phyloP scores from a whole-genome alignment of 2,888 invertebrate species.

The Cataglyphis albicans region DNA sequence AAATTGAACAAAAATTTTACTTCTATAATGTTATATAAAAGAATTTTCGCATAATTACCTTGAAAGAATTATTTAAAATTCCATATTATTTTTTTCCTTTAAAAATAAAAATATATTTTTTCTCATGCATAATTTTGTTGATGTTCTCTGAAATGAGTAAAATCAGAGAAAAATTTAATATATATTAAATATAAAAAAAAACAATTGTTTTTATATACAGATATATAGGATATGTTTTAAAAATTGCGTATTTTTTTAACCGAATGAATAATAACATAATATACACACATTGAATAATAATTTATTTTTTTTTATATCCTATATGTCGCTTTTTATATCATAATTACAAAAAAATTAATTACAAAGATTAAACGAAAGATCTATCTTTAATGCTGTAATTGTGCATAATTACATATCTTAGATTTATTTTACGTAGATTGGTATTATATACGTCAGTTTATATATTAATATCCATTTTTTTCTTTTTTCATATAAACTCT shows the following conservation, averaged over 20 bases:
- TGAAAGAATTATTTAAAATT: neutral
- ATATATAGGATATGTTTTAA: neutral
- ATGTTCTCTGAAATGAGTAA: neutral
- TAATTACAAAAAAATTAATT: conserved; percentile 43
- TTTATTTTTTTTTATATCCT: conserved; percentile 38
- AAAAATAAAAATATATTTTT: neutral
- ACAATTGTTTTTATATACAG: neutral
- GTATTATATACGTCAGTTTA: neutral
- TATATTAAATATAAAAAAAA: conserved; percentile 8
- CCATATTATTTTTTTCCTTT: neutral
- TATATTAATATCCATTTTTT: conserved; percentile 7
- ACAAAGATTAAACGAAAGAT: conserved; percentile 35
- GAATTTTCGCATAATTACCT: neutral
- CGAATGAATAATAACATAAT: conserved; percentile 26
- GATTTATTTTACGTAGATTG: conserved; percentile 2
- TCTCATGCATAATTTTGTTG: neutral
- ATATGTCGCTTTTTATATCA: conserved; percentile 27
- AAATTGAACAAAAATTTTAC: neutral
- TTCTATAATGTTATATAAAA: neutral
- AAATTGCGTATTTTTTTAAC: neutral
- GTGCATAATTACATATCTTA: conserved; percentile 20
- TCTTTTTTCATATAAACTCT: conserved; percentile 16
- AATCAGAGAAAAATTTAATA: neutral
- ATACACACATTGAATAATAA: conserved; percentile 28
- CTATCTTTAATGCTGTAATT: conserved; percentile 23